phyloP scores from a whole-genome alignment of 1,140 invertebrate genomes.

The Lutraria rhynchaena region DNA sequence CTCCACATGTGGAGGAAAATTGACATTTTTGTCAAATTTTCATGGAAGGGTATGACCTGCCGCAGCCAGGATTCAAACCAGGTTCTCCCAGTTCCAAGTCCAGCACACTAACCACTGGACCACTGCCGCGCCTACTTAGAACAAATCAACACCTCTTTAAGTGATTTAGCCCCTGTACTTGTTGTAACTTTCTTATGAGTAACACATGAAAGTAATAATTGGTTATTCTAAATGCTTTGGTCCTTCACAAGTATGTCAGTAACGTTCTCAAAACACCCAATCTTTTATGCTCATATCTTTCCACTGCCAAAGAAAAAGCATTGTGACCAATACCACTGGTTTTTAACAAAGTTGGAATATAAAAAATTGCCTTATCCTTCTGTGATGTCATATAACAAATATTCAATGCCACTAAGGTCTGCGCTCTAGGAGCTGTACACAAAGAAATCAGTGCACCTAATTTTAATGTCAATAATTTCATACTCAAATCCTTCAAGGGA shows the following conservation, averaged over 20 bases:
- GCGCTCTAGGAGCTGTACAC: conserved; percentile 37
- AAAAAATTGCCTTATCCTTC: conserved; percentile 10
- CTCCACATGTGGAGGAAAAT: no score
- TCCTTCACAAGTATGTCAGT: conserved; percentile 5
- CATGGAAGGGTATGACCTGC: no score
- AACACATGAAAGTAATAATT: conserved; percentile 31
- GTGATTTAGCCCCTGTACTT: conserved; percentile 34
- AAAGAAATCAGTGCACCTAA: neutral
- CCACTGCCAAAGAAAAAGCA: conserved; percentile 25
- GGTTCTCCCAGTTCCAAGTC: no score
- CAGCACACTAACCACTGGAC: no score
- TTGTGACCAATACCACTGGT: neutral
- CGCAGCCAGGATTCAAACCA: no score
- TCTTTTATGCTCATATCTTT: conserved; percentile 27
- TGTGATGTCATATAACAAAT: conserved; percentile 22
- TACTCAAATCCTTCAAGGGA: neutral
- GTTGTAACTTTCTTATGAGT: conserved; percentile 38
- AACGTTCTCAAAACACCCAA: conserved; percentile 40
- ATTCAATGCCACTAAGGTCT: conserved; percentile 31
- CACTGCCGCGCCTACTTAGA: no score
- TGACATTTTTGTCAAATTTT: no score
- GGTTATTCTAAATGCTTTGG: conserved; percentile 3
- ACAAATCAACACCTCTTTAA: neutral
- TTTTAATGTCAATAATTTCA: conserved; percentile 47
- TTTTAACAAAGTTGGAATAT: no score